Evolutionary conservation across 2,797 vertebrate genomes (phyloP).

Genomic region (Falco biarmicus): DNA sequence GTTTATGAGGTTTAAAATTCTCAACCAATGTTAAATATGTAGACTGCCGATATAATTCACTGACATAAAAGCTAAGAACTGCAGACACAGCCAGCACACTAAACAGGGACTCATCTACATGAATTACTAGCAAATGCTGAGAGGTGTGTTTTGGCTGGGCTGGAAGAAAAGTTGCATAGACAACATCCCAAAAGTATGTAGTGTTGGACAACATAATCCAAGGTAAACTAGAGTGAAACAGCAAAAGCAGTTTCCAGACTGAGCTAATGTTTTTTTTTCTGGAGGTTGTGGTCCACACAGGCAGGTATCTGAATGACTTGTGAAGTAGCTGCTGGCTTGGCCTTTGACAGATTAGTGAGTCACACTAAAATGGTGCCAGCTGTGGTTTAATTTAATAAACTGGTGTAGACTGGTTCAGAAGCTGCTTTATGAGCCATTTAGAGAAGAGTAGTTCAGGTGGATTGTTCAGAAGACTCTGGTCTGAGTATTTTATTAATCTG

Average conservation of each 20-base stretch:
- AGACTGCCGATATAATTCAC: neutral
- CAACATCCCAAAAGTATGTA: neutral
- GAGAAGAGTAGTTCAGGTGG: neutral
- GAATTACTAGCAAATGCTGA: neutral
- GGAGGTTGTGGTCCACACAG: neutral
- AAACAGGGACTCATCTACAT: neutral
- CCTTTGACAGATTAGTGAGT: neutral
- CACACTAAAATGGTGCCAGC: neutral
- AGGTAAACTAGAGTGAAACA: neutral
- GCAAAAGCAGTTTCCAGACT: neutral
- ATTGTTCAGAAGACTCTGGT: neutral
- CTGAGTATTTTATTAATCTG: neutral
- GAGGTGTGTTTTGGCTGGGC: neutral
- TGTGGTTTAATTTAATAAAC: neutral
- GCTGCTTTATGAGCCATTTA: neutral
- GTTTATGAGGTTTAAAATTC: neutral
- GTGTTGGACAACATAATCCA: neutral
- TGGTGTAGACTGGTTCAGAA: neutral
- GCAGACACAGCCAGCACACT: neutral
- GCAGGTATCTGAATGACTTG: neutral
- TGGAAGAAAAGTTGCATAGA: neutral
- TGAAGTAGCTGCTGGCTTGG: neutral
- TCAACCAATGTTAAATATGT: fast-evolving
- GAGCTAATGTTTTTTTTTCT: neutral
- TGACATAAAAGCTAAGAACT: neutral